phyloP scores from a whole-genome alignment of 2,797 vertebrate genomes.

The Anguilla marmorata region DNA sequence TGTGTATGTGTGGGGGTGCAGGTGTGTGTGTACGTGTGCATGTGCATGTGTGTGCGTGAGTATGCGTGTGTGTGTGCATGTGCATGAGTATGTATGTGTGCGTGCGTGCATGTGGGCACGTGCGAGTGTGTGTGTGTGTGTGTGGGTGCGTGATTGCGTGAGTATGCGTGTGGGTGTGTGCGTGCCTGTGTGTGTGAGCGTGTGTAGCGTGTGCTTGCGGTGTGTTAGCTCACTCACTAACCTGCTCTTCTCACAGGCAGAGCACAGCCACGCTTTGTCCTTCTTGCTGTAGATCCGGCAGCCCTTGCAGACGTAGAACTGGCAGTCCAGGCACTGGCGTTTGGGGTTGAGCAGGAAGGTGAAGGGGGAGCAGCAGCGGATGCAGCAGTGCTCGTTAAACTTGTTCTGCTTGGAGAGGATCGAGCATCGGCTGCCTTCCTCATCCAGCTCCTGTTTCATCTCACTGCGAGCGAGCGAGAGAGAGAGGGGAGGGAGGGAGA shows the following conservation, averaged over 20 bases:
- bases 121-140: background rate
- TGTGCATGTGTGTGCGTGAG: background rate
- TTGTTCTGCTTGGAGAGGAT: slow-evolving; percentile 90
- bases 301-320: slow-evolving; percentile 92
- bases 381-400: slow-evolving; percentile 94
- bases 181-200: background rate
- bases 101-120: background rate
- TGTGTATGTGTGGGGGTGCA: background rate
- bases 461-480: slow-evolving; percentile 69
- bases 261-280: slow-evolving; percentile 88
- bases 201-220: background rate
- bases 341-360: slow-evolving; percentile 93
- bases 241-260: slow-evolving; percentile 91
- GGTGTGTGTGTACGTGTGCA: background rate
- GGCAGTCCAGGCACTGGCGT: slow-evolving; percentile 87
- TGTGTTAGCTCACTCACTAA: slow-evolving; percentile 61
- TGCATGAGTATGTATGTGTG: background rate
- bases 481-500: background rate
- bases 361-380: slow-evolving; percentile 94
- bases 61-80: no score
- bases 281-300: slow-evolving; percentile 87
- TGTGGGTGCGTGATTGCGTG: background rate
- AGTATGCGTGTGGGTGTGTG: background rate
- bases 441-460: slow-evolving; percentile 92
- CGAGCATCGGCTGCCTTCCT: slow-evolving; percentile 91